A percentile compares a stretch with the other conserved stretches of the same genome.
Conservation (phyloP, 2,888 invertebrate species). For the Cheilosia impressa region DNA sequence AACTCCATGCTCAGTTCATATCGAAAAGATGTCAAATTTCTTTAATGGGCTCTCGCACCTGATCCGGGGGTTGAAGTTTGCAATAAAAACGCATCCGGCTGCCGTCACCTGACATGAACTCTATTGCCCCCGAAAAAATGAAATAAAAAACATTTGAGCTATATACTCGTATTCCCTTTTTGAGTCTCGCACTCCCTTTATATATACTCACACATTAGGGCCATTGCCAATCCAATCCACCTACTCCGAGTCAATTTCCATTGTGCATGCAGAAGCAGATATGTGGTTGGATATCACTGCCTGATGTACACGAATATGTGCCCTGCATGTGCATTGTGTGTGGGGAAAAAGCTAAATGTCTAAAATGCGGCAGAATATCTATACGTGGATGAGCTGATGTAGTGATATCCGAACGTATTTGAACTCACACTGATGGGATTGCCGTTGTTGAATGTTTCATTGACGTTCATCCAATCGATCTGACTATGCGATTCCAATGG, state of each 20-base stretch:
- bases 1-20: too few species aligned
- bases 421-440: constrained; percentile 67
- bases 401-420: constrained; percentile 75
- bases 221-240: constrained; percentile 26
- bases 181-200: not conserved
- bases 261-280: constrained; percentile 39
- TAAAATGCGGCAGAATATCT: constrained; percentile 63
- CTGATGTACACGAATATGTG: constrained; percentile 5
- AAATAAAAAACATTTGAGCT: constrained; percentile 16
- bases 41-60: too few species aligned
- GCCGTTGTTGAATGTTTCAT: constrained; percentile 64
- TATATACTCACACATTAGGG: constrained; percentile 3
- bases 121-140: too few species aligned
- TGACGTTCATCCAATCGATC: constrained; percentile 61
- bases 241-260: constrained; percentile 48
- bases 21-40: too few species aligned
- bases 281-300: constrained; percentile 44
- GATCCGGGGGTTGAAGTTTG: too few species aligned
- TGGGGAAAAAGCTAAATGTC: constrained; percentile 6
- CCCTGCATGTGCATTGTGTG: not conserved
- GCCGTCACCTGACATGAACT: too few species aligned
- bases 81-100: too few species aligned
- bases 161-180: not conserved
- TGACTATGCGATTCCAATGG: constrained; percentile 29
- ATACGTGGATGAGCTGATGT: constrained; percentile 78